phyloP scores from a whole-genome alignment of 2,113 vertebrate genomes.

The Rhipidura dahli region DNA sequence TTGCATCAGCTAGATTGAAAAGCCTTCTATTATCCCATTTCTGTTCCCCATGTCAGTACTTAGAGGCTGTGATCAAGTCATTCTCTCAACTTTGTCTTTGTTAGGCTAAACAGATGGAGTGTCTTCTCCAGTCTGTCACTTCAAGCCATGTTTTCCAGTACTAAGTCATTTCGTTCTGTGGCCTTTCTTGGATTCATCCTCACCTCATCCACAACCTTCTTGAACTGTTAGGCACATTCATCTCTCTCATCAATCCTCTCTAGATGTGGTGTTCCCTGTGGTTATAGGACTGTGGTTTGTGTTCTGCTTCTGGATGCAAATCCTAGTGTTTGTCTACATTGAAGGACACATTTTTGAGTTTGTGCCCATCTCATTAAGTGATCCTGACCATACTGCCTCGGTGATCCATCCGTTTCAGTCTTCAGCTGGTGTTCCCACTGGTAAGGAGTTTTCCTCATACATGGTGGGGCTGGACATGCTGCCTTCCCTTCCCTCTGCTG shows the following conservation, averaged over 20 bases:
- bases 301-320: not conserved
- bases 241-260: not conserved
- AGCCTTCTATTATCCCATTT: slow-evolving; percentile 58
- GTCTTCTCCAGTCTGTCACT: slow-evolving; percentile 50
- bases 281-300: not conserved
- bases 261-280: not conserved
- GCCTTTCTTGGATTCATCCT: not conserved
- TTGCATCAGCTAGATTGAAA: slow-evolving; percentile 54
- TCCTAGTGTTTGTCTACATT: not conserved
- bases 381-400: not conserved
- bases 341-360: not conserved
- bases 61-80: slow-evolving; percentile 42
- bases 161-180: slow-evolving; percentile 11
- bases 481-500: not conserved
- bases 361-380: not conserved
- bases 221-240: not conserved
- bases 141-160: not conserved
- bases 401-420: not conserved
- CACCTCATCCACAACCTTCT: slow-evolving; percentile 10
- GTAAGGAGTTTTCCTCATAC: not conserved
- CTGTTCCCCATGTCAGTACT: slow-evolving; percentile 33
- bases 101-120: slow-evolving; percentile 57
- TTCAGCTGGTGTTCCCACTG: not conserved
- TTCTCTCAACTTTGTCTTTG: slow-evolving; percentile 44
- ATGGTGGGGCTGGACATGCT: not conserved